Evolutionary conservation across 2,113 vertebrate species (phyloP).

Genomic region (Pomatorhinus ruficollis): DNA sequence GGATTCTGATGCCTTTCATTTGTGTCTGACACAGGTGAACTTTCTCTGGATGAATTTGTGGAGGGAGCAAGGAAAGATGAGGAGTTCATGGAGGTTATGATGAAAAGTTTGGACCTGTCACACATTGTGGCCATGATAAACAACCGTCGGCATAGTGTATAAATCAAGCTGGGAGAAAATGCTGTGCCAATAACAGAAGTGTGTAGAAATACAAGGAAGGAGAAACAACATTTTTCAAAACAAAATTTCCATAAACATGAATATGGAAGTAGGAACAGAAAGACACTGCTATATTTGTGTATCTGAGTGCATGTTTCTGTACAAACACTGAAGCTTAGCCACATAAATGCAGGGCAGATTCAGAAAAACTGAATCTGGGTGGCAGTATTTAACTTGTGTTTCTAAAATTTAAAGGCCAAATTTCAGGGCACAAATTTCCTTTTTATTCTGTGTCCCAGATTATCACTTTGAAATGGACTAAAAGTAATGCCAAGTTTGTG

Average conservation of each 20-base stretch:
- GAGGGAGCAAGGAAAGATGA: constrained; percentile 84
- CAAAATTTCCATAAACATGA: not conserved
- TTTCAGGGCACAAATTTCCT: not conserved
- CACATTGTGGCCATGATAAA: constrained; percentile 91
- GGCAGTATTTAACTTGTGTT: not conserved
- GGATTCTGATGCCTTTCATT: not conserved
- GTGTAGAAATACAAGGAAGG: not conserved
- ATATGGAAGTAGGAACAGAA: not conserved
- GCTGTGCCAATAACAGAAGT: not conserved
- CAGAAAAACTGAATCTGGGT: not conserved
- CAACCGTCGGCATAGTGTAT: constrained; percentile 82
- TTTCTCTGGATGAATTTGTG: constrained; percentile 90
- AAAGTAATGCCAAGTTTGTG: not conserved
- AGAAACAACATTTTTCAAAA: not conserved
- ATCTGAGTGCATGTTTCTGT: not conserved
- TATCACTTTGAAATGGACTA: not conserved
- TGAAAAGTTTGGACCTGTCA: constrained; percentile 86
- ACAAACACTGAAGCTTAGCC: not conserved
- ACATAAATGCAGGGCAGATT: not conserved
- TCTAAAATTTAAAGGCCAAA: not conserved
- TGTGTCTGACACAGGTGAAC: constrained; percentile 79
- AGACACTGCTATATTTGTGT: not conserved
- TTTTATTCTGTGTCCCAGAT: not conserved
- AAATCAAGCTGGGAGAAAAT: not conserved
- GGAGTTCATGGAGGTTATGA: constrained; percentile 91